These are phyloP conservation scores for Bos taurus DNA, from an alignment of 2,113 vertebrate species.

Conservation along the genomic window DNA sequence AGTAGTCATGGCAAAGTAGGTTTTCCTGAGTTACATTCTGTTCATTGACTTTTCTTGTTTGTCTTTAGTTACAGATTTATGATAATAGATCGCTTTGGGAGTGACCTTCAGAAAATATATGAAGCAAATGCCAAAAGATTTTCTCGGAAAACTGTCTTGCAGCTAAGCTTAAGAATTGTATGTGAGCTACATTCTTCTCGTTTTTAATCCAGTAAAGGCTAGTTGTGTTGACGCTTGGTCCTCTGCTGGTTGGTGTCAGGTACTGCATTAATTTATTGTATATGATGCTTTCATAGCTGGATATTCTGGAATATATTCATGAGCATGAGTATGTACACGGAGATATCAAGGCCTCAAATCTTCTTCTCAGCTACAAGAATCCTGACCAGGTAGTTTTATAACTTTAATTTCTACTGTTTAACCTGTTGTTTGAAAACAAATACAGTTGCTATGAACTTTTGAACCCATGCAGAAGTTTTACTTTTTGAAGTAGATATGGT, in stretches of 20 bases:
- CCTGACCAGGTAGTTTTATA: slow-evolving; percentile 90
- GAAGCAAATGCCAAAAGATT: slow-evolving; percentile 89
- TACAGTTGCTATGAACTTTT: slow-evolving; percentile 70
- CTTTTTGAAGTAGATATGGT: slow-evolving; percentile 74
- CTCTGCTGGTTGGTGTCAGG: slow-evolving; percentile 76
- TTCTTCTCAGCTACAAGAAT: slow-evolving; percentile 89
- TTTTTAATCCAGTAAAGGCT: slow-evolving; percentile 29
- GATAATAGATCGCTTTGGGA: slow-evolving; percentile 96
- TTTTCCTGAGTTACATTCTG: not conserved
- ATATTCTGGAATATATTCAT: slow-evolving; percentile 94
- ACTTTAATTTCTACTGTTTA: slow-evolving; percentile 59
- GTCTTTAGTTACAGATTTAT: slow-evolving; percentile 93
- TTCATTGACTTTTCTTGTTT: slow-evolving; percentile 24
- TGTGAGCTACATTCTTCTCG: slow-evolving; percentile 67
- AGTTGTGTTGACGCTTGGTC: slow-evolving; percentile 52
- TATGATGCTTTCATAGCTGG: slow-evolving; percentile 84
- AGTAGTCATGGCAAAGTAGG: not conserved
- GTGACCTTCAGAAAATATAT: slow-evolving; percentile 94
- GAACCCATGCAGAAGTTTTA: slow-evolving; percentile 76
- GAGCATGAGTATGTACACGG: slow-evolving; percentile 97
- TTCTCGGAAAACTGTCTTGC: slow-evolving; percentile 91
- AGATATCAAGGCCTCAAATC: slow-evolving; percentile 97
- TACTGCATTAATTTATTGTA: slow-evolving; percentile 71
- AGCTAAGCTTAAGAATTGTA: slow-evolving; percentile 93
- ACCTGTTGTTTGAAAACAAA: slow-evolving; percentile 68